Conservation (phyloP, 2,797 vertebrate species). For the Liparis tanakae region DNA sequence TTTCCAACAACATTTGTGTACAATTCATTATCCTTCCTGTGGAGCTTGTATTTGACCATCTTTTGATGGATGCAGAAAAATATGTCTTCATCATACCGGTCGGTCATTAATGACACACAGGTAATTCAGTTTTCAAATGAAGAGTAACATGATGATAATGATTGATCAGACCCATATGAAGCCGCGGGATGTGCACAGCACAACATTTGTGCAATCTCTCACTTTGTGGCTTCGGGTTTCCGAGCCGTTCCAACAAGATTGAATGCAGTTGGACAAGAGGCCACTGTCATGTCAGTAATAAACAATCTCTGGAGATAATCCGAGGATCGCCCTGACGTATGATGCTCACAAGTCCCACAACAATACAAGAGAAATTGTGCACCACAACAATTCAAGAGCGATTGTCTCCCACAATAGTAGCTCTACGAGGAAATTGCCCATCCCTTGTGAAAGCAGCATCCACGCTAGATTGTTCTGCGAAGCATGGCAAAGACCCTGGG, state of each 20-base stretch:
- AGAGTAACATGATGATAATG: not conserved
- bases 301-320: slow-evolving; percentile 32
- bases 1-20: not conserved
- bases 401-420: slow-evolving; percentile 30
- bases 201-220: not conserved
- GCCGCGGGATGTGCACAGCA: not conserved
- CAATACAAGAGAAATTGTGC: slow-evolving; percentile 37
- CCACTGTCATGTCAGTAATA: slow-evolving; percentile 21
- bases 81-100: not conserved
- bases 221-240: slow-evolving; percentile 8
- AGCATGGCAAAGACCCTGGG: slow-evolving; percentile 29
- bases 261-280: slow-evolving; percentile 11
- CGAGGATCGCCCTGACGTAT: slow-evolving; percentile 29
- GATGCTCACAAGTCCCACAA: slow-evolving; percentile 27
- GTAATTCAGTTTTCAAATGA: not conserved
- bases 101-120: not conserved
- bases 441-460: slow-evolving; percentile 28
- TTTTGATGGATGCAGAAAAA: not conserved
- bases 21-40: not conserved
- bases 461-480: slow-evolving; percentile 28
- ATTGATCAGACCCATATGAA: not conserved
- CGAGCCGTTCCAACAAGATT: not conserved
- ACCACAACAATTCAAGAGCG: slow-evolving; percentile 42
- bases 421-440: slow-evolving; percentile 15
- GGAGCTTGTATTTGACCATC: not conserved